phyloP scores from a whole-genome alignment of 1,140 invertebrate species.

The Zaprionus inermis region DNA sequence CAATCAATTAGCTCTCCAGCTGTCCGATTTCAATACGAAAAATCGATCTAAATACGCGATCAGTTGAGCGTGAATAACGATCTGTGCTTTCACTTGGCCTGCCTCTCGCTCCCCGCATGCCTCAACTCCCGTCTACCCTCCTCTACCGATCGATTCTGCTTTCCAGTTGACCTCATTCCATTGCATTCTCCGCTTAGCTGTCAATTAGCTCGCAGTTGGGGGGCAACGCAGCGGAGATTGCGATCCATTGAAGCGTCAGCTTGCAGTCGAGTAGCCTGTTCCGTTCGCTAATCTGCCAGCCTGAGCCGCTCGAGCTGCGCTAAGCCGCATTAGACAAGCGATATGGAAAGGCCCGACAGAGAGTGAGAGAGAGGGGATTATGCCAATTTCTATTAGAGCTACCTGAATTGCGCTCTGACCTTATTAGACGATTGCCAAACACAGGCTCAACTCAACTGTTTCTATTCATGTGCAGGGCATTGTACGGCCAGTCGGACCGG shows the following conservation, averaged over 20 bases:
- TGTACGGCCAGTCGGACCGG: not conserved
- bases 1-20: not conserved
- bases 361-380: constrained; percentile 1
- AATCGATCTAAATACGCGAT: not conserved
- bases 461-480: constrained; percentile 35
- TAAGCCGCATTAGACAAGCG: constrained; percentile 43
- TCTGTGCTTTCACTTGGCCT: not conserved
- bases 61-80: constrained; percentile 1
- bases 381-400: constrained; percentile 52
- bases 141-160: not conserved
- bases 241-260: constrained; percentile 43
- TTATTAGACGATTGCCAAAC: constrained; percentile 50
- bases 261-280: constrained; percentile 23
- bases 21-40: not conserved
- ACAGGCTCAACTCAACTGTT: constrained; percentile 6
- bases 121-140: not conserved
- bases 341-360: constrained; percentile 29
- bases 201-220: constrained; percentile 29
- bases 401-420: constrained; percentile 48
- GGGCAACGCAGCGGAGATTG: not conserved
- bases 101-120: not conserved
- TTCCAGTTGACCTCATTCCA: constrained; percentile 50
- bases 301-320: constrained; percentile 10
- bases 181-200: constrained; percentile 27
- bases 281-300: constrained; percentile 20